Base-by-base conservation (phyloP, 92 coral and sea anemone genomes). In the Phymanthus crucifer region DNA sequence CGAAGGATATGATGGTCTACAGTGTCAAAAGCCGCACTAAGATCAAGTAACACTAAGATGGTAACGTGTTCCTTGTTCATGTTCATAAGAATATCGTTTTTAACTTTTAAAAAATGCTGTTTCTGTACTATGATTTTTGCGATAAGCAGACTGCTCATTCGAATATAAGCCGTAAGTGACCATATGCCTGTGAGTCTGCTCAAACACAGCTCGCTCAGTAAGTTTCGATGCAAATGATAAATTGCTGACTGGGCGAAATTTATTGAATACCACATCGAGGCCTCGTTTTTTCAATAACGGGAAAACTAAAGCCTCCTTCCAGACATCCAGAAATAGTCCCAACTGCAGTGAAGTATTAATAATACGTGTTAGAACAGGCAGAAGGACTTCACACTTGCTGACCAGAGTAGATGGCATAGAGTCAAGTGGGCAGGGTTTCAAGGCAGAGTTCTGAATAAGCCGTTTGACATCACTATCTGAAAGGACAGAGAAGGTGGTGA, bases 1-100 rank as follows among this genome's bases (percentile, higher is more conserved):
- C 61, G 43, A 12, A 83, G 77, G 73, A 85, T 78, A 36, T 78
- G n/a, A n/a, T n/a, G n/a, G n/a, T n/a, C n/a, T n/a, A n/a, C n/a
- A n/a, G n/a, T n/a, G n/a, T n/a, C n/a, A 35, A 71, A 84, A 3
- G 84, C 88, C 23, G 81, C 74, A 21, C 40, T 37, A 37, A 85
- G 80, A 72, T 85, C 89, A 54, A 85, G 79, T 46, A 85, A 29
- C 26, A 79, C 84, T 12, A 85, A 6, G 46, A 85, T 35, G 32
- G 84, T 79, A n/a, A 85, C 84, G 66, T 72, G 88, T 73, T 84
- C 80, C 54, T 84, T 84, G 73, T 84, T 84, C 88, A 84, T 84
- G 26, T 84, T 84, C 7, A 84, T 35, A 3, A 84, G 83, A 35
- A 78, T 33, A 52, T 79, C 83, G 56, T 79, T 79, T 23, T 66